Evolutionary conservation across 1,140 invertebrate genomes (phyloP).

Genomic region (Mizuhopecten yessoensis): DNA sequence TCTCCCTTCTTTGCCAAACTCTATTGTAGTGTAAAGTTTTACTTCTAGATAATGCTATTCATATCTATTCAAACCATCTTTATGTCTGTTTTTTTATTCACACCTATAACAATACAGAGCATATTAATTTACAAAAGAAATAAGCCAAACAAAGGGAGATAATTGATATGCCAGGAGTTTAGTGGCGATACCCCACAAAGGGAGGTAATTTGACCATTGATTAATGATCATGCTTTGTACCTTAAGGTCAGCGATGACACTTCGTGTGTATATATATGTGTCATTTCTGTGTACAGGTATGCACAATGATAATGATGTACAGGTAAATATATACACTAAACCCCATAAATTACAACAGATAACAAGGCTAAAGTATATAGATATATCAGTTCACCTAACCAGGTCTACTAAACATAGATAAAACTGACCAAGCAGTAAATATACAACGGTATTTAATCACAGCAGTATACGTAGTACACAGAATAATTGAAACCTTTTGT

Average conservation of each 20-base stretch:
- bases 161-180: not conserved
- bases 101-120: not conserved
- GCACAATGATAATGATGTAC: not conserved
- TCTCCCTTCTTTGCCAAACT: not conserved
- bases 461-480: no score
- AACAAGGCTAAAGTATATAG: not conserved
- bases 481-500: no score
- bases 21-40: not conserved
- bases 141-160: slow-evolving; percentile 18
- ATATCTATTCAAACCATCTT: not conserved
- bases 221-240: not conserved
- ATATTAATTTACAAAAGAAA: slow-evolving; percentile 36
- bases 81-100: slow-evolving; percentile 16
- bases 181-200: not conserved
- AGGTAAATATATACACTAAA: no score
- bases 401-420: not conserved
- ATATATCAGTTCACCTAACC: not conserved
- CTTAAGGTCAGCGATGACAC: slow-evolving; percentile 1
- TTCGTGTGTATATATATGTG: not conserved
- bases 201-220: not conserved
- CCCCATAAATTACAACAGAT: not conserved
- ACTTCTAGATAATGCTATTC: not conserved
- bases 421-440: no score
- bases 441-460: no score
- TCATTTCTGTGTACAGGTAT: not conserved